Conservation (phyloP, 64 coral and sea anemone genomes). For the Montipora sp. region DNA sequence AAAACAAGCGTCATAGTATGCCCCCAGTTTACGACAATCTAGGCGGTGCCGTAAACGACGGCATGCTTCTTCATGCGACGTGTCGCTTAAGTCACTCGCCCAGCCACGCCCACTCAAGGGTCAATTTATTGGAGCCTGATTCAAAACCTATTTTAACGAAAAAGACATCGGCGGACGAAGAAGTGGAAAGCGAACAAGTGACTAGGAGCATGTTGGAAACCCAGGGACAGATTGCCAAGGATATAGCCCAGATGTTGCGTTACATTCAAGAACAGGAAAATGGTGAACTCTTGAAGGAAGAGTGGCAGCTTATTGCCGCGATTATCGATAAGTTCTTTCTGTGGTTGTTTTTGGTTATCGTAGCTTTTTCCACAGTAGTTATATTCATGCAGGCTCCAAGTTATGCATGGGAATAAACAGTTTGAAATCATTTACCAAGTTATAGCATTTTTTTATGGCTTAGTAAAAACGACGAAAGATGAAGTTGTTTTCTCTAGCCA, state of each 20-base stretch:
- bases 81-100: background rate
- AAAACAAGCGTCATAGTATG: conserved; percentile 18
- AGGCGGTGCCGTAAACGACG: background rate
- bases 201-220: conserved; percentile 60
- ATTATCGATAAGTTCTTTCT: conserved; percentile 83
- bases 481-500: too few species aligned
- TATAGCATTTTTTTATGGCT: background rate
- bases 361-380: conserved; percentile 55
- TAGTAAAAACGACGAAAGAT: background rate
- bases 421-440: background rate
- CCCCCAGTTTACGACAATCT: conserved; percentile 14
- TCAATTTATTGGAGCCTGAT: background rate
- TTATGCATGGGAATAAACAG: conserved; percentile 20
- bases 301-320: conserved; percentile 69
- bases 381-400: conserved; percentile 79
- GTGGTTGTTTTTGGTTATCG: conserved; percentile 65
- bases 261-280: conserved; percentile 71
- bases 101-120: background rate
- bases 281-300: conserved; percentile 64
- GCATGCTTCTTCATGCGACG: background rate
- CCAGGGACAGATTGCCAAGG: conserved; percentile 58
- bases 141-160: background rate
- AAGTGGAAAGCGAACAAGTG: conserved; percentile 31
- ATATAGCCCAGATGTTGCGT: conserved; percentile 66
- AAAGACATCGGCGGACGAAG: background rate